Base-by-base conservation (phyloP, 2,113 vertebrate genomes). In the Psittacara wagleri region DNA sequence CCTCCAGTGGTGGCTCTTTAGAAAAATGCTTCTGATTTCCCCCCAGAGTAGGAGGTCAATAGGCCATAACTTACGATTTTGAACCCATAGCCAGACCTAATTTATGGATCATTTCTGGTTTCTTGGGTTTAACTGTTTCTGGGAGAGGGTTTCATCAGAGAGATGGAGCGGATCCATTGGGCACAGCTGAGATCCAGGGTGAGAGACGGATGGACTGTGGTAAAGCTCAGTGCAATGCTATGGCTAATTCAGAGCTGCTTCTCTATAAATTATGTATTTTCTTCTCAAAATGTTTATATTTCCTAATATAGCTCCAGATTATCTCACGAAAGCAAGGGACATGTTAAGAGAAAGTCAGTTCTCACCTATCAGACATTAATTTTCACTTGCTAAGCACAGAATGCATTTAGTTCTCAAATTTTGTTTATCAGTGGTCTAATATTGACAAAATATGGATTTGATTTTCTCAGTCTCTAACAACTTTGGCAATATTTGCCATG, bases 41-140 rank as follows among this genome's bases (percentile, higher is more conserved):
- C 96, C 94, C 95, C 86, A 93, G 90, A 97, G 70, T 49, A 72
- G 17, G 70, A 84, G 96, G 96, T 97, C 96, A 96, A 86, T 83
- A 96, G 94, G 94, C 93, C 91, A 86, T 52, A 86, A 86, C 87
- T 90, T 95, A 95, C 35, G 94, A 81, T 95, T 96, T 96, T 93
- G 88, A 97, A 95, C 90, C 83, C 79, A 89, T 64, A 97, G 85
- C 52, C 88, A 82, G 81, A 43, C 74, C 78, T 95, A 95, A 97
- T 96, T 96, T 96, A 97, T 87, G 95, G 92, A 91, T 94, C 44
- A 7, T 74, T 95, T 74, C 92, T 90, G 48, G 41, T 90, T 94
- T 89, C 81, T 92, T 54, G 62, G 74, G 48, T 83, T 94, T 90
- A 92, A 94, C 92, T 46, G 17, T 83, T 97, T 95, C 61, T 48